Evolutionary conservation across 1,140 invertebrate genomes (phyloP), one percentile per base, ranked within the genome.

Genomic region (Aethina tumida): DNA sequence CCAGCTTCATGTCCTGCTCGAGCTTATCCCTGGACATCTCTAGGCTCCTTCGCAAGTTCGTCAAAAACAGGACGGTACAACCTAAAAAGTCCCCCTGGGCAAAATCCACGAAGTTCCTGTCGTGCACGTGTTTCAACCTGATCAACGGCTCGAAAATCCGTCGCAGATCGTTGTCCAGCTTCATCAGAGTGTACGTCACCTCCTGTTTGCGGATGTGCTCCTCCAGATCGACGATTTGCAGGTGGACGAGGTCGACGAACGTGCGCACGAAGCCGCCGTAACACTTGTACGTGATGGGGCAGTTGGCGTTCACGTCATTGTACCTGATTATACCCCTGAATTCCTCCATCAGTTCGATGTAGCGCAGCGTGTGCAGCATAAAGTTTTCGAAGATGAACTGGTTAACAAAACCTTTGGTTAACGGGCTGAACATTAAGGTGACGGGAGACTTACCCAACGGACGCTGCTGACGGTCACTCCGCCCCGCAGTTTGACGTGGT

Each of bases 61-160:
- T 63, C 8, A 72, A 48, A 18, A 71, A 45, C 45, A 58, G 60
- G 0, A 62, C 60, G 5, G 65, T 59, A 31, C 59, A 63, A 18
- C 58, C 55, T 43, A 64, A 59, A 39, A 64, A 62, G 8, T 49
- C 35, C 24, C 41, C 37, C 13, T 43, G 26, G 49, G 47, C 51
- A 52, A 60, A 66, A 42, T 66, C 45, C 9, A 59, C n/a, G 9
- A 52, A 43, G 5, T 67, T 48, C 18, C 50, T 49, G 35, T 62
- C 43, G 48, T 73, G 69, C 38, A 71, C 52, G 29, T 61, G 53
- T 41, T 65, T 55, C 7, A 71, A 45, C n/a, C 65, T 55, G 37
- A 52, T 53, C 8, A 70, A 17, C 35, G 40, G 58, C 19, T 62
- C 45, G 13, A 71, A 60, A 27, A 63, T 47, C 7, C 42, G 47